Percentiles rank a stretch among this genome's conserved stretches.
Conservation (phyloP, 2,797 vertebrate genomes). For the Myotis myotis region DNA sequence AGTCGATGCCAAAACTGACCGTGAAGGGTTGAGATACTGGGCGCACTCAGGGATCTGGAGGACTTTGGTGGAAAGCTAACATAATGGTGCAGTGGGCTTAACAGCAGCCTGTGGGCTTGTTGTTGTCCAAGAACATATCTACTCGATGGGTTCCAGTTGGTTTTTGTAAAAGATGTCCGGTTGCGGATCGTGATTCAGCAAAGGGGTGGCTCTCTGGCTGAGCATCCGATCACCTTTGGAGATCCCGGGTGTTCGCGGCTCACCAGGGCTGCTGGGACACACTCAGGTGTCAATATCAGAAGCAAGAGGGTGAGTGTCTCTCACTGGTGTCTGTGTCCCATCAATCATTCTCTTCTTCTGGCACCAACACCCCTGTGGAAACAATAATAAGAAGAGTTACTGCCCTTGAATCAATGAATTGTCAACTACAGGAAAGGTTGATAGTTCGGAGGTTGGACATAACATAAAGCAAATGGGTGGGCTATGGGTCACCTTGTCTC, state of each 20-base stretch:
- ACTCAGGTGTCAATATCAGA: slow-evolving; percentile 83
- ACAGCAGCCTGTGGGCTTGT: slow-evolving; percentile 15
- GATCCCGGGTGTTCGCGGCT: slow-evolving; percentile 76
- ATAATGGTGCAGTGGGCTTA: slow-evolving; percentile 79
- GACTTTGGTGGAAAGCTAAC: slow-evolving; percentile 86
- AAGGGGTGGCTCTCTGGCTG: slow-evolving; percentile 77
- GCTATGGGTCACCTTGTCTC: slow-evolving; percentile 38
- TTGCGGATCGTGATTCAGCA: slow-evolving; percentile 72
- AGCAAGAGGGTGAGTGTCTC: slow-evolving; percentile 86
- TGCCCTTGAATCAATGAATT: slow-evolving; percentile 82
- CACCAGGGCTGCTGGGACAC: slow-evolving; percentile 74
- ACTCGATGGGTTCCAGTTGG: slow-evolving; percentile 25
- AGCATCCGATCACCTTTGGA: slow-evolving; percentile 79
- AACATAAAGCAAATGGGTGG: slow-evolving; percentile 76
- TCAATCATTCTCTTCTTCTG: slow-evolving; percentile 91
- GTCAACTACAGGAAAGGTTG: slow-evolving; percentile 76
- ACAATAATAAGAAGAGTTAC: slow-evolving; percentile 87
- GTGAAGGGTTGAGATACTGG: slow-evolving; percentile 70
- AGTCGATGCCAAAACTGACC: slow-evolving; percentile 67
- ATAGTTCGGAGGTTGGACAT: slow-evolving; percentile 80
- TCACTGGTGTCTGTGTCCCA: slow-evolving; percentile 87
- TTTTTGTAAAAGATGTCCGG: slow-evolving; percentile 76
- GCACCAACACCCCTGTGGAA: slow-evolving; percentile 88
- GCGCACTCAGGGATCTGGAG: slow-evolving; percentile 76
- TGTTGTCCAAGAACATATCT: slow-evolving; percentile 69